Percentiles rank a stretch among this genome's conserved stretches.
These are phyloP conservation scores for Bufo gargarizans DNA, from an alignment of 2,113 vertebrate species.

Conservation along the genomic window DNA sequence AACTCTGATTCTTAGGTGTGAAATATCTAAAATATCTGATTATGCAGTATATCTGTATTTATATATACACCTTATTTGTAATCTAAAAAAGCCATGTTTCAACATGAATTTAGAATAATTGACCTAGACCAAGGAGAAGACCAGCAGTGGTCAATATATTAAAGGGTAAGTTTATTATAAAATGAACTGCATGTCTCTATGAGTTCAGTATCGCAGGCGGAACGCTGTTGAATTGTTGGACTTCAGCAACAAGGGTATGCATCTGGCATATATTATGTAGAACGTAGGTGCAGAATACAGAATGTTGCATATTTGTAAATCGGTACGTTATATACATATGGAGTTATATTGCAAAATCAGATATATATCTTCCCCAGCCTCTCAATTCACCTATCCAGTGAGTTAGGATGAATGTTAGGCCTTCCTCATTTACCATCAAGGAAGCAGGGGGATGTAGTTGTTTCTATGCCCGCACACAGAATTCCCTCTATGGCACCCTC, in stretches of 20 bases:
- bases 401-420: neutral
- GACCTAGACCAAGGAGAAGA: too few species aligned
- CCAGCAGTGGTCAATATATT: neutral
- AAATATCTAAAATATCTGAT: constrained; percentile 24
- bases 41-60: constrained; percentile 33
- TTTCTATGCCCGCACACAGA: constrained; percentile 45
- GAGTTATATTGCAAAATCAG: constrained; percentile 41
- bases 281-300: neutral
- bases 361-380: constrained; percentile 24
- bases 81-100: neutral
- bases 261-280: neutral
- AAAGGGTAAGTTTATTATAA: neutral
- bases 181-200: neutral
- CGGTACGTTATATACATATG: constrained; percentile 10
- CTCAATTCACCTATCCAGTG: constrained; percentile 12
- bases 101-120: neutral
- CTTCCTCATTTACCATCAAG: constrained; percentile 16
- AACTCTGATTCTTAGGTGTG: neutral
- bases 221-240: neutral
- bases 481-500: constrained; percentile 46
- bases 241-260: neutral
- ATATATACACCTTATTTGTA: neutral
- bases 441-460: neutral
- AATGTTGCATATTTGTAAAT: constrained; percentile 1
- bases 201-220: constrained; percentile 1